A percentile compares a stretch with the other conserved stretches of the same genome.
These are phyloP conservation scores for Cryptophagus acutangulus DNA, from an alignment of 2,888 invertebrate genomes.

Conservation along the genomic window DNA sequence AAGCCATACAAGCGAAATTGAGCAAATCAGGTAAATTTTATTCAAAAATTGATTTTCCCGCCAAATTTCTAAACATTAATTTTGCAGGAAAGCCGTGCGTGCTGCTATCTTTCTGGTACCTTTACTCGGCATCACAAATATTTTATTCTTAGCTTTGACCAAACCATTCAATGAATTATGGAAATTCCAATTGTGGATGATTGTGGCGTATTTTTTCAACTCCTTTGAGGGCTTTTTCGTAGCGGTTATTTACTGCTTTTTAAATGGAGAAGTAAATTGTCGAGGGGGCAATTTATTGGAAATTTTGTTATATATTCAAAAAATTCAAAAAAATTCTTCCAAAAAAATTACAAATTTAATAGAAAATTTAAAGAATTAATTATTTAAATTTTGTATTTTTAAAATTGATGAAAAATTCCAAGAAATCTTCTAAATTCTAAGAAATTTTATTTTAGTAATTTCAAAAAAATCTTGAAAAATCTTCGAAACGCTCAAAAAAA, in stretches of 20 bases:
- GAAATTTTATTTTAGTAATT: too few species aligned
- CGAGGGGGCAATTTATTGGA: too few species aligned
- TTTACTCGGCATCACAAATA: conserved; percentile 74
- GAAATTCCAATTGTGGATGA: conserved; percentile 76
- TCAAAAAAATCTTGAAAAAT: too few species aligned
- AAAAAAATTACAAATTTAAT: too few species aligned
- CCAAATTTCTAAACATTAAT: conserved; percentile 10
- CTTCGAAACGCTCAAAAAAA: too few species aligned
- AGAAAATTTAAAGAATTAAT: too few species aligned
- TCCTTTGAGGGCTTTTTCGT: conserved; percentile 83
- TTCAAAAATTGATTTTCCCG: neutral
- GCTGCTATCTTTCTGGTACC: conserved; percentile 77
- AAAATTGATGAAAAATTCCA: too few species aligned
- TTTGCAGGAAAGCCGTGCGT: conserved; percentile 68
- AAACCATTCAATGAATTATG: conserved; percentile 55
- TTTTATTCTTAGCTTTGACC: conserved; percentile 67
- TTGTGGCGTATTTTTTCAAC: conserved; percentile 70
- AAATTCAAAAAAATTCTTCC: too few species aligned
- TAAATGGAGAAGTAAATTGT: conserved; percentile 78
- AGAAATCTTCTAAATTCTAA: too few species aligned
- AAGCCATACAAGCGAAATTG: conserved; percentile 68
- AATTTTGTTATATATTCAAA: too few species aligned
- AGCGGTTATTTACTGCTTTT: conserved; percentile 74
- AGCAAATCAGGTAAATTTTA: conserved; percentile 61
- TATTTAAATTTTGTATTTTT: too few species aligned